These are phyloP conservation scores for Galagoides demidoff DNA, from an alignment of 2,797 vertebrate genomes.

Conservation along the genomic window DNA sequence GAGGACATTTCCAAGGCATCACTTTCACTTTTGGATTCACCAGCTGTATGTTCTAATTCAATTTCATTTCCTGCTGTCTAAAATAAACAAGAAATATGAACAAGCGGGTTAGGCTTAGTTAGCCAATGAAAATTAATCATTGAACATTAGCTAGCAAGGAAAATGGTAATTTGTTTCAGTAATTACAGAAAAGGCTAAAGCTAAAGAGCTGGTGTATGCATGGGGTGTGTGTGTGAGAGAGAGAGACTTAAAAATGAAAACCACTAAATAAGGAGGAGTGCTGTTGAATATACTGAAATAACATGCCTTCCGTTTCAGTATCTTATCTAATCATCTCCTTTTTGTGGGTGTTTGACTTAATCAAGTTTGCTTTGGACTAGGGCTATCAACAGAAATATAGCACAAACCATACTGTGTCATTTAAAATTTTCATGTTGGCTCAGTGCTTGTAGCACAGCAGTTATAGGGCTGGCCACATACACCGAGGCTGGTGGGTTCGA, in stretches of 20 bases:
- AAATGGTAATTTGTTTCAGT: slow-evolving; percentile 36
- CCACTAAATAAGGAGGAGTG: not conserved
- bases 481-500: too few relatives aligned
- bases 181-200: not conserved
- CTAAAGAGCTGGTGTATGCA: not conserved
- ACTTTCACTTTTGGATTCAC: not conserved
- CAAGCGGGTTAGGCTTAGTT: not conserved
- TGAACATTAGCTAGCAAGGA: not conserved
- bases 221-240: not conserved
- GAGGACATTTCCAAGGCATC: not conserved
- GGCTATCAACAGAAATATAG: not conserved
- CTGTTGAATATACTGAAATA: not conserved
- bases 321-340: not conserved
- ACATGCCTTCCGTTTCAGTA: not conserved
- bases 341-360: not conserved
- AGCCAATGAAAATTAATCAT: not conserved
- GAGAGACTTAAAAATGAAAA: slow-evolving; percentile 22
- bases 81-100: slow-evolving; percentile 53
- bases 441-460: too few relatives aligned
- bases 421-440: not conserved
- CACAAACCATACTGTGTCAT: not conserved
- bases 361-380: not conserved
- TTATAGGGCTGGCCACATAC: too few relatives aligned
- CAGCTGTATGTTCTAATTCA: slow-evolving; percentile 63
- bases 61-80: slow-evolving; percentile 84